phyloP scores from a whole-genome alignment of 2,113 vertebrate genomes.

The Maccullochella peelii region DNA sequence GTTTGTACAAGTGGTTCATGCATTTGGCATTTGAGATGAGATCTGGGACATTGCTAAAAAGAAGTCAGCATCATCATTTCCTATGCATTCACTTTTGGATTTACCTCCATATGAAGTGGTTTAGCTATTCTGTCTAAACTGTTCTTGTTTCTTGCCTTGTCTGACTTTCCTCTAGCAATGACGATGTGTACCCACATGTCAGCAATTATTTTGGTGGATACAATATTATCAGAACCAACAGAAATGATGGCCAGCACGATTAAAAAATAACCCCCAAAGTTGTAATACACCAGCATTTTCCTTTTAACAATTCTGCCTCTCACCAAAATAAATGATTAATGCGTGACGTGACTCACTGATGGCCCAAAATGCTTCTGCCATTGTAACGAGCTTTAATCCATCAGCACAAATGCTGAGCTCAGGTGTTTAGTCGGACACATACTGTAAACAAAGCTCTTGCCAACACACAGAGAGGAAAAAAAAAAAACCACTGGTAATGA shows the following conservation, averaged over 20 bases:
- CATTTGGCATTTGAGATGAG: too few species aligned
- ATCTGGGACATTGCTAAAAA: not conserved
- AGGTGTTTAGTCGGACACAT: slow-evolving; percentile 53
- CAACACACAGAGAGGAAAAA: slow-evolving; percentile 27
- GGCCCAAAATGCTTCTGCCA: slow-evolving; percentile 53
- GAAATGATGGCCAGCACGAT: not conserved
- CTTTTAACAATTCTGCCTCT: slow-evolving; percentile 32
- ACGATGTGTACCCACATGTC: not conserved
- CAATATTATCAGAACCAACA: not conserved
- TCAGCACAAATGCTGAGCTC: slow-evolving; percentile 69
- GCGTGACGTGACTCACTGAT: slow-evolving; percentile 34
- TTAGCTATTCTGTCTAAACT: not conserved
- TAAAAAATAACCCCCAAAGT: not conserved
- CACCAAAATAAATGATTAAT: slow-evolving; percentile 51
- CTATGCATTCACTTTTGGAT: not conserved
- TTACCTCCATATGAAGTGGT: not conserved
- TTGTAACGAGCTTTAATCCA: slow-evolving; percentile 69
- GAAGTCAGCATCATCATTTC: not conserved
- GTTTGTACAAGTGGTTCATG: not conserved
- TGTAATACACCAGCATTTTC: slow-evolving; percentile 18
- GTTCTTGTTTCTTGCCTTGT: not conserved
- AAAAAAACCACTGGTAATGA: slow-evolving; percentile 70
- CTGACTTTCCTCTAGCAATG: not conserved
- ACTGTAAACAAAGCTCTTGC: slow-evolving; percentile 73
- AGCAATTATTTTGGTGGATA: not conserved